phyloP scores from a whole-genome alignment of 1,140 invertebrate species.

The Zaprionus gabonicus region DNA sequence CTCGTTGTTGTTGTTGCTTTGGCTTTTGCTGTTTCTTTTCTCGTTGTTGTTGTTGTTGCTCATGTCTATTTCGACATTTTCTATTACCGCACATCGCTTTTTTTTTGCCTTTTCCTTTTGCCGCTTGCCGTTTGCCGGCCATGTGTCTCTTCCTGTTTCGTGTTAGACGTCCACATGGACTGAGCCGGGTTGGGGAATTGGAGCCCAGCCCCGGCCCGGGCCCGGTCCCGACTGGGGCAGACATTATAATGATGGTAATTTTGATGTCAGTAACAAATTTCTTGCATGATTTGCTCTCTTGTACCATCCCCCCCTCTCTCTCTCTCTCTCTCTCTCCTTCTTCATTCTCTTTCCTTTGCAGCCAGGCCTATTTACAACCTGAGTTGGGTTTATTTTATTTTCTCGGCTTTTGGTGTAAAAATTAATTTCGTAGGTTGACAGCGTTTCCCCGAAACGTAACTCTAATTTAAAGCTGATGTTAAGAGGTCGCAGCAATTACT shows the following conservation, averaged over 20 bases:
- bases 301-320: not conserved
- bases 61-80: conserved; percentile 74
- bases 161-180: conserved; percentile 50
- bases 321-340: not conserved
- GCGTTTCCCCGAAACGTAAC: conserved; percentile 67
- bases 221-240: conserved; percentile 32
- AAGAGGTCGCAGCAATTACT: conserved; percentile 36
- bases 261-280: conserved; percentile 82
- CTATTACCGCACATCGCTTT: conserved; percentile 76
- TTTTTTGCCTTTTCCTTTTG: conserved; percentile 49
- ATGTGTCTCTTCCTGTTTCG: conserved; percentile 74
- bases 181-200: conserved; percentile 8
- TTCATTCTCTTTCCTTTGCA: not conserved
- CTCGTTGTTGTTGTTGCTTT: conserved; percentile 21
- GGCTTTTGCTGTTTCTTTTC: conserved; percentile 1
- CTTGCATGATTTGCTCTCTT: conserved; percentile 74
- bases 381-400: conserved; percentile 10
- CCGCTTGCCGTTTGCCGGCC: conserved; percentile 34
- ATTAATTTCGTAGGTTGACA: conserved; percentile 72
- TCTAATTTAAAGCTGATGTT: conserved; percentile 65
- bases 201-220: conserved; percentile 29
- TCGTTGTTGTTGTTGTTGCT: conserved; percentile 32
- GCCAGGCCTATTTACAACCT: conserved; percentile 31
- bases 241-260: conserved; percentile 82
- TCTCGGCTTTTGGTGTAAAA: conserved; percentile 59